These are phyloP conservation scores for Drosophila robusta DNA, from an alignment of 2,888 invertebrate species.

Conservation along the genomic window DNA sequence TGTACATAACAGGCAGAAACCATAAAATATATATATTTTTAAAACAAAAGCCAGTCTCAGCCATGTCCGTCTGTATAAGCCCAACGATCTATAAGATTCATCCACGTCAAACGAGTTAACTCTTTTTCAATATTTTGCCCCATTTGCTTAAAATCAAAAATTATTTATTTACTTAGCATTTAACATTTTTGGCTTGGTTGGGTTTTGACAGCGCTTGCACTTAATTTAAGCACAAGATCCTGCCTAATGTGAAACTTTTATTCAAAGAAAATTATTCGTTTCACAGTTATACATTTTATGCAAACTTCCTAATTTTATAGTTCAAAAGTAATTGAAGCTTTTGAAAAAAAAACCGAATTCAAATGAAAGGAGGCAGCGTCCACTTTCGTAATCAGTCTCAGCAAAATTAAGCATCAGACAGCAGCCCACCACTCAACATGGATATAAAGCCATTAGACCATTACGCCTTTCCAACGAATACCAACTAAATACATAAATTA, in stretches of 20 bases:
- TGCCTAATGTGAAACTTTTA: neutral
- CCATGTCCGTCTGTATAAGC: too few relatives aligned
- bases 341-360: neutral
- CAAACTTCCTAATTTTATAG: conserved; percentile 10
- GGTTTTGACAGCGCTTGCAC: too few relatives aligned
- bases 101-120: too few relatives aligned
- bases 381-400: conserved; percentile 34
- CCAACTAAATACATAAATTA: conserved; percentile 79
- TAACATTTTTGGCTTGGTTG: too few relatives aligned
- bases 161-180: too few relatives aligned
- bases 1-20: too few relatives aligned
- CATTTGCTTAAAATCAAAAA: too few relatives aligned
- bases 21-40: too few relatives aligned
- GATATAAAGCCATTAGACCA: conserved; percentile 69
- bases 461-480: conserved; percentile 49
- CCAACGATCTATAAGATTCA: too few relatives aligned
- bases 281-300: neutral
- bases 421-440: conserved; percentile 57
- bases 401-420: conserved; percentile 36
- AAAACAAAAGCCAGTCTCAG: too few relatives aligned
- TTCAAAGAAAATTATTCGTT: neutral
- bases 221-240: neutral
- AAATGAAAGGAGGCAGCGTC: conserved; percentile 7
- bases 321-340: conserved; percentile 5
- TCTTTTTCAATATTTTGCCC: too few relatives aligned